These are phyloP conservation scores for Zaprionus lineosus DNA, from an alignment of 2,888 invertebrate genomes.

Conservation along the genomic window DNA sequence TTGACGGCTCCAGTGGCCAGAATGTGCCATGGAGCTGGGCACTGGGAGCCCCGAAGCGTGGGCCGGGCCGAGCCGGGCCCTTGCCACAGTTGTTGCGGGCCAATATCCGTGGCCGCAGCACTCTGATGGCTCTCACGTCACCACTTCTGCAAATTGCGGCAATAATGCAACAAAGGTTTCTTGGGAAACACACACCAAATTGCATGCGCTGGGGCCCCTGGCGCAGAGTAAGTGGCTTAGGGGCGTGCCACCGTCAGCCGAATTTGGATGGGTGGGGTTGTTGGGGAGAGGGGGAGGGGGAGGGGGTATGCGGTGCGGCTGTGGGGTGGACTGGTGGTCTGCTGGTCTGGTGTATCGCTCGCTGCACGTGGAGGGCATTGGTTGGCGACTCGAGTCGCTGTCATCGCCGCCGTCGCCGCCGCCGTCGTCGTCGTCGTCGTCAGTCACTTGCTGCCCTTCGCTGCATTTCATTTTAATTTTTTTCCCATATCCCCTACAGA, in stretches of 20 bases:
- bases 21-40: constrained; percentile 19
- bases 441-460: constrained; percentile 40
- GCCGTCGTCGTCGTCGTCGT: constrained; percentile 32
- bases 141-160: constrained; percentile 75
- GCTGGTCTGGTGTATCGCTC: background rate
- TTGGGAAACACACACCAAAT: constrained; percentile 75
- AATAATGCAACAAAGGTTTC: constrained; percentile 75
- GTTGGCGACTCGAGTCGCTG: constrained; percentile 57
- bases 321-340: background rate
- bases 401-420: constrained; percentile 47
- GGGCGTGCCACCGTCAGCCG: background rate
- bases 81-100: constrained; percentile 28
- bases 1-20: constrained; percentile 31
- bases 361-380: constrained; percentile 5
- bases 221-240: background rate
- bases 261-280: no score
- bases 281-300: background rate
- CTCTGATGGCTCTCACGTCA: constrained; percentile 75
- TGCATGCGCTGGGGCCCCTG: constrained; percentile 55
- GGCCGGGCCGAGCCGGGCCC: background rate
- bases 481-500: constrained; percentile 13
- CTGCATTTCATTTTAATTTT: constrained; percentile 60
- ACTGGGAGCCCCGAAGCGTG: background rate
- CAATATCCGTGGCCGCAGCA: constrained; percentile 70
- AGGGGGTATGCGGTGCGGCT: background rate